Evolutionary conservation across 2,888 invertebrate genomes (phyloP), one percentile per base, ranked within the genome.

Genomic region (Pammene fasciana): DNA sequence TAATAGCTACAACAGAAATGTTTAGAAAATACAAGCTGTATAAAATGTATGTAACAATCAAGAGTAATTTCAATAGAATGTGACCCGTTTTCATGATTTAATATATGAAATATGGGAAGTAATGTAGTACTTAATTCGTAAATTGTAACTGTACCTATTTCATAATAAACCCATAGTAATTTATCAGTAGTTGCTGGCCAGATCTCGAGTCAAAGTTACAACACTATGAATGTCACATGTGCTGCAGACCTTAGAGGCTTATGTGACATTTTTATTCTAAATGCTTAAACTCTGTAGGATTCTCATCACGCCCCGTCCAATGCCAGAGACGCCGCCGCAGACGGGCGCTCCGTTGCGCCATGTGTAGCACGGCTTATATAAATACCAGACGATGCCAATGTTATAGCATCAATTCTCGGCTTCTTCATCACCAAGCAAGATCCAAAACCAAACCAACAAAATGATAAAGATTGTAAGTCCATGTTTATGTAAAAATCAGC

Each of bases 381-480:
- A 91, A 88, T 76, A 81, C 77, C 75, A 74, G 77, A 78, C 68
- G 75, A 72, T 73, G 76, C 73, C 64, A 14, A 71, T 72, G 61
- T 71, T 70, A 36, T 74, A 78, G 71, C 74, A 90, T 79, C 81
- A 89, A 81, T 90, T 81, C 81, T 85, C 78, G 82, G 76, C 75
- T 80, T 79, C n/a, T 13, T 18, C 26, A 34, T 43, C 57, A 36
- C 43, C 78, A 82, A 76, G 79, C 83, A 76, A 75, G 18, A 16
- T 83, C 71, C 80, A 82, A 82, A 67, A 61, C 76, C 73, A 79
- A 78, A 72, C 75, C 67, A 80, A 10, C 83, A 90, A 87, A 82
- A 91, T 92, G 90, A 88, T 90, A 84, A 92, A 92, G 77, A 80
- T 89, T 73, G 92, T 92, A 76, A 91, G 91, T 86, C 75, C 43